phyloP scores from a whole-genome alignment of 1,140 invertebrate species.

The Luehdorfia chinensis region DNA sequence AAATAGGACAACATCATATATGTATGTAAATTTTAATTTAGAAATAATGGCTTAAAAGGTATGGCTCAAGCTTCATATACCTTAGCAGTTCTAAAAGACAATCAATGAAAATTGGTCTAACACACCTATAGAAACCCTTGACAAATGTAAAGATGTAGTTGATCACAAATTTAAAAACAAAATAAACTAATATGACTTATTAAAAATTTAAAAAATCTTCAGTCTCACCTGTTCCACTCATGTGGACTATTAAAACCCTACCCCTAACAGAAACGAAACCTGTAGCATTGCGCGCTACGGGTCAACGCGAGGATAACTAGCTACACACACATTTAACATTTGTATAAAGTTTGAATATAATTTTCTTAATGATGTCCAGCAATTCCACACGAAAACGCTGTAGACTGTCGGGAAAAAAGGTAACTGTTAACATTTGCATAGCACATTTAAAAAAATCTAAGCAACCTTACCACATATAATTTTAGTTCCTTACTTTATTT shows the following conservation, averaged over 20 bases:
- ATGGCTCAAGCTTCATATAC: background rate
- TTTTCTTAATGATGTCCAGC: conserved; percentile 68
- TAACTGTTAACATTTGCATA: conserved; percentile 66
- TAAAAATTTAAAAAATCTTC: conserved; percentile 71
- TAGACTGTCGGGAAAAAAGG: conserved; percentile 78
- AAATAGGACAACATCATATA: too few species aligned
- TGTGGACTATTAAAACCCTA: conserved; percentile 72
- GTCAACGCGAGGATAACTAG: conserved; percentile 73
- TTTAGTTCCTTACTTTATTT: background rate
- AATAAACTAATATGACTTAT: conserved; percentile 61
- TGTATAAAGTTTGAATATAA: conserved; percentile 59
- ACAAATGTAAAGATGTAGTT: background rate
- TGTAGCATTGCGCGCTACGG: conserved; percentile 77
- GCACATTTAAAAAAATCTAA: conserved; percentile 64
- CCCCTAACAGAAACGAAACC: conserved; percentile 75
- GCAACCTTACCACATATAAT: conserved; percentile 32
- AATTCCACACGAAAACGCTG: conserved; percentile 70
- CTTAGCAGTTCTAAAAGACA: background rate
- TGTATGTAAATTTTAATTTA: too few species aligned
- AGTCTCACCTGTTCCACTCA: conserved; percentile 76
- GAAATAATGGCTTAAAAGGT: too few species aligned
- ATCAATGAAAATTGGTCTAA: conserved; percentile 24
- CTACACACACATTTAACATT: conserved; percentile 70
- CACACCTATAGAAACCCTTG: conserved; percentile 13
- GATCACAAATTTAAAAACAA: conserved; percentile 15